Evolutionary conservation across 2,797 vertebrate species (phyloP), one percentile per base, ranked within the genome.

Genomic region (Gastrophryne carolinensis): DNA sequence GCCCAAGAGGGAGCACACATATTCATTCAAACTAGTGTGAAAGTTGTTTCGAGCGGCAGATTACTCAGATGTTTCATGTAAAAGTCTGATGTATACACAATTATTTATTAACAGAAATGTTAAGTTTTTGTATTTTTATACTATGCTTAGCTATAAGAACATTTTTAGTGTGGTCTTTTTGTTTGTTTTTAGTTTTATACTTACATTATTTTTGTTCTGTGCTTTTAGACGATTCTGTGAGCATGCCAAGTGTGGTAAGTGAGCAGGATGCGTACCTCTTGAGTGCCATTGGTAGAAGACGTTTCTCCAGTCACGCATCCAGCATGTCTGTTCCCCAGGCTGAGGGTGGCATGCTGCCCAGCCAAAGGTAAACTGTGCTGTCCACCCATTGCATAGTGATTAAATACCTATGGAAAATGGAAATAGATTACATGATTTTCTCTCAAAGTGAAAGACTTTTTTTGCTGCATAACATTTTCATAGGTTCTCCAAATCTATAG

Each of bases 181-280:
- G 19, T 26, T 21, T 53, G 9, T 27, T 24, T 13, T 6, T 29
- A 29, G n/a, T n/a, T 30, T 34, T 41, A 41, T 41, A 15, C 15
- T 41, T 37, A 27, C 13, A 41, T 29, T 63, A 7, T 5, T 24
- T n/a, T 47, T 5, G 23, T 30, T 75, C 11, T 34, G 10, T 54
- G 13, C 15, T 63, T 65, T 71, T 80, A 99, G 97, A 96, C 82
- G 96, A 99, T 81, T 98, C 97, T 50, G 88, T 98, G 58, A 99
- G 97, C 82, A 96, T 99, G 83, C 98, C 98, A 88, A 99, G 98
- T 80, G 95, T 99, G 90, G 96, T 99, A 92, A 99, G 98, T 89
- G 98, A 98, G 83, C 96, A 98, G 2, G 98, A 98, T 88, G 92
- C 93, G 74, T 97, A 94, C 90, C 88, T 98, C 80, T 91, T 95